phyloP scores from a whole-genome alignment of 1,140 invertebrate genomes.

The Drosophila ohnishii region DNA sequence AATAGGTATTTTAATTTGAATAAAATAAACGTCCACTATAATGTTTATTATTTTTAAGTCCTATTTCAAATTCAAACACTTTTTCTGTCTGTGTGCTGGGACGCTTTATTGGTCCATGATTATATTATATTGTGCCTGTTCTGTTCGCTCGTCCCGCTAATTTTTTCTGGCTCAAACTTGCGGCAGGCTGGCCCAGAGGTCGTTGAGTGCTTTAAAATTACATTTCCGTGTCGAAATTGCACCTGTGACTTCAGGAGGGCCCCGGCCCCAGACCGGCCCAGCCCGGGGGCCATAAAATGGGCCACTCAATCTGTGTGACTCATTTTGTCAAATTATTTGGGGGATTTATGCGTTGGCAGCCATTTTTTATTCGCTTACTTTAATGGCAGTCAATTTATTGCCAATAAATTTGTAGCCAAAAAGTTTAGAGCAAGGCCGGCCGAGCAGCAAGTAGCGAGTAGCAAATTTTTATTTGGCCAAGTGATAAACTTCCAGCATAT shows the following conservation, averaged over 20 bases:
- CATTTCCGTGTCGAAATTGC: conserved; percentile 78
- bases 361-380: conserved; percentile 77
- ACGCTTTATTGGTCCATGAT: conserved; percentile 71
- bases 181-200: conserved; percentile 6
- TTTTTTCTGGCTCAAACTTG: conserved; percentile 53
- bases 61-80: background rate
- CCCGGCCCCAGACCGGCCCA: background rate
- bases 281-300: conserved; percentile 48
- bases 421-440: conserved; percentile 76
- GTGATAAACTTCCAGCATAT: conserved; percentile 81
- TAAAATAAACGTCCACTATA: no score
- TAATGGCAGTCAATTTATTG: conserved; percentile 81
- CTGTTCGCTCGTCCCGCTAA: conserved; percentile 39
- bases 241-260: conserved; percentile 55
- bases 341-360: conserved; percentile 78
- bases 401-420: conserved; percentile 82
- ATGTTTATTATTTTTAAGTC: background rate
- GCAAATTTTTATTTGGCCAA: conserved; percentile 76
- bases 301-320: conserved; percentile 79
- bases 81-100: background rate
- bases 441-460: conserved; percentile 46
- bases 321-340: conserved; percentile 81
- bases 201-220: conserved; percentile 75
- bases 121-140: conserved; percentile 52
- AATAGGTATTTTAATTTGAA: background rate